Percentiles rank a stretch among this genome's conserved stretches.
Evolutionary conservation across 1,140 invertebrate genomes (phyloP).

Genomic region (Paralvinella palmiformis): DNA sequence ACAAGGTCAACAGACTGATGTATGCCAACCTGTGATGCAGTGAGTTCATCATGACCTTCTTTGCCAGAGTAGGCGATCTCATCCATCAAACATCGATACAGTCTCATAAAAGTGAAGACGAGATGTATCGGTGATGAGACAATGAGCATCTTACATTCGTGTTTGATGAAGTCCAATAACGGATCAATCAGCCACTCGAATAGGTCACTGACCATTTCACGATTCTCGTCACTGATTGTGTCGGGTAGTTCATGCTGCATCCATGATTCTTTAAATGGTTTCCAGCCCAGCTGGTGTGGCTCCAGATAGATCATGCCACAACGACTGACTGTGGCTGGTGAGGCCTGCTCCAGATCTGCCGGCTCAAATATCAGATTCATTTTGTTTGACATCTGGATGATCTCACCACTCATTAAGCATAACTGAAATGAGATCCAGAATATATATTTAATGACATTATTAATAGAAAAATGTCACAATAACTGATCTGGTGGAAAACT

Average conservation of each 20-base stretch:
- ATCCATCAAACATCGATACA: conserved; percentile 45
- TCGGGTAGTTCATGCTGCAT: conserved; percentile 47
- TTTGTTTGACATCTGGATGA: conserved; percentile 52
- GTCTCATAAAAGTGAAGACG: conserved; percentile 40
- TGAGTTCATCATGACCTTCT: conserved; percentile 16
- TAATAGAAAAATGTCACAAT: not conserved
- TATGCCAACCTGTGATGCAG: conserved; percentile 10
- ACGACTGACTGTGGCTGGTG: conserved; percentile 55
- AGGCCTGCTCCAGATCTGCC: conserved; percentile 56
- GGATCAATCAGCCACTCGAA: conserved; percentile 52
- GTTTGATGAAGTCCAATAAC: conserved; percentile 44
- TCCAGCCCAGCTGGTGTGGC: conserved; percentile 50
- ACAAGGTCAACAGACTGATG: too few relatives aligned
- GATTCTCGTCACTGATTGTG: conserved; percentile 18
- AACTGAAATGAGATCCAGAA: conserved; percentile 31
- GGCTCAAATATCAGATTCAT: conserved; percentile 54
- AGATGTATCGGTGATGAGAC: conserved; percentile 75
- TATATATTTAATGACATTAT: not conserved
- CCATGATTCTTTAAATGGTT: conserved; percentile 47
- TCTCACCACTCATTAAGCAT: conserved; percentile 53
- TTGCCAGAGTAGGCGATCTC: conserved; percentile 36
- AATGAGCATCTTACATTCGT: conserved; percentile 69
- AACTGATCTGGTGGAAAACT: not conserved
- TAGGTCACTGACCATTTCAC: conserved; percentile 31
- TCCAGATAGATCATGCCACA: conserved; percentile 53